Evolutionary conservation across 1,140 invertebrate species (phyloP).

Genomic region (Uloborus diversus): DNA sequence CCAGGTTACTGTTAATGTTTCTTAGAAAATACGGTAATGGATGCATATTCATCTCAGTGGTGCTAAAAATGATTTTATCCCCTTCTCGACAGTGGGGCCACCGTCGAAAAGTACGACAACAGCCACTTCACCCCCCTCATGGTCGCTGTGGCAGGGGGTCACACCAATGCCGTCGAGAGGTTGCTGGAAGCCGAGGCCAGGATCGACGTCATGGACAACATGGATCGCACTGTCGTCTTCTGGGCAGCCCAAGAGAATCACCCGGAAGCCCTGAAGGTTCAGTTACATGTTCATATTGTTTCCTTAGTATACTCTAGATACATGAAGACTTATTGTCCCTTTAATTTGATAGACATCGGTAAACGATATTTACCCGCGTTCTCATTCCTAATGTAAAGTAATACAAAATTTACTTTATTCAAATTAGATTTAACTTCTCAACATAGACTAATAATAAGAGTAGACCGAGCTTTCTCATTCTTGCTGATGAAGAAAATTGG

Average conservation of each 20-base stretch:
- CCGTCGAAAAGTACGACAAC: constrained; percentile 65
- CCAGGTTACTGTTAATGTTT: not conserved
- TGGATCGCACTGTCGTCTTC: constrained; percentile 66
- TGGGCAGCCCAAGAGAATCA: constrained; percentile 66
- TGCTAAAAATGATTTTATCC: too few relatives aligned
- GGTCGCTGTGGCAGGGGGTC: constrained; percentile 64
- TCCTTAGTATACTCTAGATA: not conserved
- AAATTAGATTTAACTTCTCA: too few relatives aligned
- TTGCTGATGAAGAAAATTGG: too few relatives aligned
- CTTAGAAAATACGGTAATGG: too few relatives aligned
- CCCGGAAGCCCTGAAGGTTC: constrained; percentile 62
- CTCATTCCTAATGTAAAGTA: too few relatives aligned
- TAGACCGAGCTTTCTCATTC: too few relatives aligned
- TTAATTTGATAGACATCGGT: too few relatives aligned
- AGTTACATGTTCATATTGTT: not conserved
- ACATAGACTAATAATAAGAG: too few relatives aligned
- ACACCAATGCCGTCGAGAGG: constrained; percentile 62
- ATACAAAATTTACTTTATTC: too few relatives aligned
- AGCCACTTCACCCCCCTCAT: constrained; percentile 69
- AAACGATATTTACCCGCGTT: too few relatives aligned
- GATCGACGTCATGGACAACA: constrained; percentile 64
- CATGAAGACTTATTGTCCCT: not conserved
- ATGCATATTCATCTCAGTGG: too few relatives aligned
- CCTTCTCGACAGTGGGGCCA: constrained; percentile 62
- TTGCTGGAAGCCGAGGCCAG: constrained; percentile 64